Conservation (phyloP, 1,140 invertebrate species). For the Formica selysi region DNA sequence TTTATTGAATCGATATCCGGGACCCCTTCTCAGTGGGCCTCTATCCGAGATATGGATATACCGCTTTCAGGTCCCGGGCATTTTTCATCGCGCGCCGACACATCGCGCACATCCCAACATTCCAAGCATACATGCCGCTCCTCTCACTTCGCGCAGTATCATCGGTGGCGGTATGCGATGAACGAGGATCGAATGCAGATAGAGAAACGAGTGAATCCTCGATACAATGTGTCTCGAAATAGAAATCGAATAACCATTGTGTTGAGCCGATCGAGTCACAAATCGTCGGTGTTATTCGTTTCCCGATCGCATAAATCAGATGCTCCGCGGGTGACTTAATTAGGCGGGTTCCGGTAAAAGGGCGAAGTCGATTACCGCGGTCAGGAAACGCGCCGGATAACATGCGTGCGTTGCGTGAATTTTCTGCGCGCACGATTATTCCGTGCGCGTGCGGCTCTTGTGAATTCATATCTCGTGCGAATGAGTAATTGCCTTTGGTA, state of each 20-base stretch:
- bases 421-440: slow-evolving; percentile 66
- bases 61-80: slow-evolving; percentile 68
- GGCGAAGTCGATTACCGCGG: slow-evolving; percentile 67
- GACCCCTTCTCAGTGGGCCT: slow-evolving; percentile 70
- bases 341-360: slow-evolving; percentile 66
- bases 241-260: slow-evolving; percentile 2
- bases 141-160: background rate
- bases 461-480: slow-evolving; percentile 63
- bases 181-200: background rate
- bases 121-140: slow-evolving; percentile 50
- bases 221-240: background rate
- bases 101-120: slow-evolving; percentile 55
- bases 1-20: slow-evolving; percentile 78
- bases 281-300: slow-evolving; percentile 51
- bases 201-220: background rate
- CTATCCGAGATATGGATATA: slow-evolving; percentile 59
- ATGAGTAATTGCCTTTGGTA: slow-evolving; percentile 67
- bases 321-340: slow-evolving; percentile 71
- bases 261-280: background rate
- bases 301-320: slow-evolving; percentile 67
- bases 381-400: slow-evolving; percentile 63
- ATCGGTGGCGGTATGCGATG: too few species aligned
- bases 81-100: slow-evolving; percentile 76
- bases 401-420: slow-evolving; percentile 68
- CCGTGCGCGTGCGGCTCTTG: slow-evolving; percentile 45